Base-by-base conservation (phyloP, 2,797 vertebrate species). In the Spea hammondii region DNA sequence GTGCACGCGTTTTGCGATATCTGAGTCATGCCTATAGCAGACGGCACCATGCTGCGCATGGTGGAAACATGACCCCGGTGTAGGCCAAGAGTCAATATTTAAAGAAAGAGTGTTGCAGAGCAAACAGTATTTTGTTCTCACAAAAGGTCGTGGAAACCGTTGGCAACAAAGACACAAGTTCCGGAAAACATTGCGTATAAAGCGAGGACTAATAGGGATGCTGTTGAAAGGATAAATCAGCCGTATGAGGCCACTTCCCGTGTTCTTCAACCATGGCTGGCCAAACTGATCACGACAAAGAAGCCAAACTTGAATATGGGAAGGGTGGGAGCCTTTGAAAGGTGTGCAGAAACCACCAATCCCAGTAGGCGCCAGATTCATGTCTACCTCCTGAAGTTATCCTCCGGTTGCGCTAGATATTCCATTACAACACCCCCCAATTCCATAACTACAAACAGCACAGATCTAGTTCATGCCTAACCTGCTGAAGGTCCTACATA, bases 21-120 rank as follows among this genome's bases (percentile, higher is more conserved):
- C 8, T 11, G 55, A 59, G 10, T 59, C 5, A 59, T n/a, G 11
- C 55, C 4, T 1, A 17, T 11, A 32, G 75, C 32, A 32, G 32
- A 32, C 32, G 32, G 32, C 32, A 32, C 32, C 32, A 32, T 47
- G 6, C 46, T 4, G 12, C 6, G 12, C 6, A 6, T 49, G 47
- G 60, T 17, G 77, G 6, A 13, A 51, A 68, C 45, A 44, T 50
- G 4, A 73, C 70, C 14, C 32, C 51, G 7, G 50, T 57, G 46
- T 11, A 11, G 55, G 53, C 44, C 48, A 45, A 6, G 10, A 69
- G 65, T 69, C 78, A 79, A 79, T 79, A 79, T 79, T 79, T 79
- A 59, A 71, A 50, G 32, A 55, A 71, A 53, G 17, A 54, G 10
- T 74, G 64, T 59, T 68, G 77, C 71, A 62, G 48, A 57, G 47